Percentiles rank a stretch among this genome's conserved stretches.
These are phyloP conservation scores for Plagiodera versicolora DNA, from an alignment of 2,888 invertebrate species.

Conservation along the genomic window DNA sequence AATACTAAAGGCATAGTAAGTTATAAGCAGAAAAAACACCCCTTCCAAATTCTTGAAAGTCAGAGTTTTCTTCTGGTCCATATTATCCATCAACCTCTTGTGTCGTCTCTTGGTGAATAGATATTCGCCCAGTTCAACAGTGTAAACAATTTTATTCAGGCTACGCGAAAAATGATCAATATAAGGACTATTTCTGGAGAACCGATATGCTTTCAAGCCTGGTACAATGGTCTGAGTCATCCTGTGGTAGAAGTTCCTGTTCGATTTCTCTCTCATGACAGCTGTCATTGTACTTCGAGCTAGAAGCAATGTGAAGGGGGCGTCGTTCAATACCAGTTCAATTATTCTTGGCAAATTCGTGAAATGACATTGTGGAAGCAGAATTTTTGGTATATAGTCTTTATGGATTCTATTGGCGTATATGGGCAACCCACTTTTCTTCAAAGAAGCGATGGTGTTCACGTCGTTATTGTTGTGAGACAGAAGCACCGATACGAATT, in stretches of 20 bases:
- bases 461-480: not conserved
- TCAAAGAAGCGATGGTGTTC: not conserved
- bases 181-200: not conserved
- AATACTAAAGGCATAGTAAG: not conserved
- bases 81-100: not conserved
- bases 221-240: not conserved
- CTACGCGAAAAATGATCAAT: not conserved
- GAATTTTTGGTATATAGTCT: not conserved
- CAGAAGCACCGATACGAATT: not conserved
- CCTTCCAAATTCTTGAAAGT: not conserved
- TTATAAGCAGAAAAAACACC: not conserved
- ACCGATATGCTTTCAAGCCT: not conserved
- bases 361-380: not conserved
- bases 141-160: not conserved
- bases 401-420: not conserved
- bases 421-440: not conserved
- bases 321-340: not conserved
- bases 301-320: not conserved
- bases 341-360: not conserved
- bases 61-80: not conserved
- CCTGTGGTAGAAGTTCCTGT: not conserved
- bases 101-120: not conserved
- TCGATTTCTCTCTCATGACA: not conserved
- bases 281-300: not conserved
- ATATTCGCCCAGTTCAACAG: not conserved